Evolutionary conservation across 2,888 invertebrate genomes (phyloP).

Genomic region (Matsumyia berberina): DNA sequence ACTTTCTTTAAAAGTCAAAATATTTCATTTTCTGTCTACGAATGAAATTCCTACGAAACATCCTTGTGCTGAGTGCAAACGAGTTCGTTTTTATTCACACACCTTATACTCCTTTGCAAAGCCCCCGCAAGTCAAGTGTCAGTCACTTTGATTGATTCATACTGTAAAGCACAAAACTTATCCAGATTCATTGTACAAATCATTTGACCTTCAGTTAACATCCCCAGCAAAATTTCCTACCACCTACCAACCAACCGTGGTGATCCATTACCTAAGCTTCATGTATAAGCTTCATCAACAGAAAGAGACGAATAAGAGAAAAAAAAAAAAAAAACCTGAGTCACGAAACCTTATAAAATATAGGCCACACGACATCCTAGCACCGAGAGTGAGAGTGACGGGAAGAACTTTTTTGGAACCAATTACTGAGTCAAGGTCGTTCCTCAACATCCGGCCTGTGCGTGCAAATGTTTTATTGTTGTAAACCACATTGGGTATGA

Average conservation of each 20-base stretch:
- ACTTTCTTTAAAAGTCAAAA: too few relatives aligned
- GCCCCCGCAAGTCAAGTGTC: background rate
- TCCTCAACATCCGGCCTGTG: background rate
- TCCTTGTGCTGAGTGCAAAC: too few relatives aligned
- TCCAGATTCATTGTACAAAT: constrained; percentile 9
- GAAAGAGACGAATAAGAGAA: background rate
- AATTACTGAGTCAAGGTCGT: constrained; percentile 18
- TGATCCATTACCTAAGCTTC: constrained; percentile 28
- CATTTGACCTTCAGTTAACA: background rate
- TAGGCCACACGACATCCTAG: constrained; percentile 15
- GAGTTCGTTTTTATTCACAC: too few relatives aligned
- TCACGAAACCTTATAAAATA: constrained; percentile 31
- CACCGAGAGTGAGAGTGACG: background rate
- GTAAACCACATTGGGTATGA: background rate
- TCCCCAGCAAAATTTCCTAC: background rate
- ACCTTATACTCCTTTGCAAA: background rate
- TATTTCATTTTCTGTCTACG: too few relatives aligned
- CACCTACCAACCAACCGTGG: constrained; percentile 1
- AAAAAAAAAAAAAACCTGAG: background rate
- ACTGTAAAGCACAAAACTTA: background rate
- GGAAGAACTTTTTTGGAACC: constrained; percentile 10
- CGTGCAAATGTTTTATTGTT: constrained; percentile 16
- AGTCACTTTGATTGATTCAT: constrained; percentile 29
- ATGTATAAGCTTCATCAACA: background rate
- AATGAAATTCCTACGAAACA: too few relatives aligned